Evolutionary conservation across 2,797 vertebrate species (phyloP), one percentile per base, ranked within the genome.

Genomic region (Phylloscopus collybita): DNA sequence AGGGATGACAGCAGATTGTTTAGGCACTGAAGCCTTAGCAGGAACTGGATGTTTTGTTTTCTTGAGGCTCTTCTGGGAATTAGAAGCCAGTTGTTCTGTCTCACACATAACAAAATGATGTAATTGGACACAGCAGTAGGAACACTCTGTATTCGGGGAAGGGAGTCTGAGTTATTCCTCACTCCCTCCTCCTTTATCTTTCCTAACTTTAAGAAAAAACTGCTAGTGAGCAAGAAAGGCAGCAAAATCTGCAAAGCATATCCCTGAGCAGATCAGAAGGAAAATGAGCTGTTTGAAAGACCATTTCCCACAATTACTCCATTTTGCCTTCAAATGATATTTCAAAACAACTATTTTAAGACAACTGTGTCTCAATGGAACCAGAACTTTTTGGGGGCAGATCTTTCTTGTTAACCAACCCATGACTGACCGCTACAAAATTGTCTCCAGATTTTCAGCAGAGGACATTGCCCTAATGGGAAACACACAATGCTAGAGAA

Each of bases 401-500:
- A 91, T 92, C 92, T 42, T 91, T 93, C 74, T 90, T 60, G 66
- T 88, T 96, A 96, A 96, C 85, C 73, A 96, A 25, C 29, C 70
- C 89, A 91, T 91, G 87, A 93, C 85, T 91, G 92, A 92, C 93
- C 60, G 19, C 92, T 94, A 54, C 73, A 82, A 94, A 97, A 96
- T 95, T 94, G 93, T 82, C 95, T 96, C 95, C 93, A 95, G 93
- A 95, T 95, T 97, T 93, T 70, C 85, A 92, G 66, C 72, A 71
- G 76, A 95, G 66, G 87, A 95, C 85, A 60, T 56, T 88, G 73
- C 56, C 54, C 73, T 97, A 96, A 96, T 93, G 80, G 73, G 73
- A 96, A 96, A 96, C 93, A 96, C 64, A 88, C 84, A 95, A 73
- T 53, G 59, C 45, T 40, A 53, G 29, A 82, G 69, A 89, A 87